Percentiles rank a stretch among this genome's conserved stretches.
phyloP scores from a whole-genome alignment of 1,140 invertebrate species.

The Saccostrea glomerata region DNA sequence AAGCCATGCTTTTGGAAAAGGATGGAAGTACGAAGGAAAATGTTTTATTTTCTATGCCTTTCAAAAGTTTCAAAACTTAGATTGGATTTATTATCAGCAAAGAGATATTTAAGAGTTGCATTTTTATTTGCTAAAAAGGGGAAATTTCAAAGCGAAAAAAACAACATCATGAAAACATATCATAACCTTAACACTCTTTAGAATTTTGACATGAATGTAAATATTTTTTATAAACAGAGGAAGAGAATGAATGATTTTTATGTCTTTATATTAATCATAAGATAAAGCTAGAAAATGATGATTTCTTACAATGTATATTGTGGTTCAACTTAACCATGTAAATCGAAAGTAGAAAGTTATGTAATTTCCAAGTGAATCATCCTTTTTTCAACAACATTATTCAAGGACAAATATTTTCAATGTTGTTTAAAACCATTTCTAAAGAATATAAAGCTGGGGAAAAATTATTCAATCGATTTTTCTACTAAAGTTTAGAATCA shows the following conservation, averaged over 20 bases:
- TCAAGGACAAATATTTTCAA: too few species aligned
- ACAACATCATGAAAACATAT: not conserved
- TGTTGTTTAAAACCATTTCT: too few species aligned
- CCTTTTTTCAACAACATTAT: too few species aligned
- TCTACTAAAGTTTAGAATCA: too few species aligned
- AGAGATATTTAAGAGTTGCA: not conserved
- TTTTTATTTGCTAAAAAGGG: not conserved
- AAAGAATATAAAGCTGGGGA: too few species aligned
- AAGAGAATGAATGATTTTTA: not conserved
- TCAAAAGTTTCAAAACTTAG: not conserved
- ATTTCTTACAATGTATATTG: too few species aligned
- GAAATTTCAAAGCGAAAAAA: not conserved
- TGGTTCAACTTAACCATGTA: too few species aligned
- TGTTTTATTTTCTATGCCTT: not conserved
- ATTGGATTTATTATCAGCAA: not conserved
- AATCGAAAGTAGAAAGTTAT: too few species aligned
- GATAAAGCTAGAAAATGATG: too few species aligned
- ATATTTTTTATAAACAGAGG: not conserved
- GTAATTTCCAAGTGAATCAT: too few species aligned
- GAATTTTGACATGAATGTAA: not conserved
- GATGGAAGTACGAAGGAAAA: conserved; percentile 12
- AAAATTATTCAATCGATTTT: too few species aligned
- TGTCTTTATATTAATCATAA: not conserved
- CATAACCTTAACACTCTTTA: not conserved
- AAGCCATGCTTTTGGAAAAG: not conserved